These are phyloP conservation scores for Thera britannica DNA, from an alignment of 2,888 invertebrate genomes.

Conservation along the genomic window DNA sequence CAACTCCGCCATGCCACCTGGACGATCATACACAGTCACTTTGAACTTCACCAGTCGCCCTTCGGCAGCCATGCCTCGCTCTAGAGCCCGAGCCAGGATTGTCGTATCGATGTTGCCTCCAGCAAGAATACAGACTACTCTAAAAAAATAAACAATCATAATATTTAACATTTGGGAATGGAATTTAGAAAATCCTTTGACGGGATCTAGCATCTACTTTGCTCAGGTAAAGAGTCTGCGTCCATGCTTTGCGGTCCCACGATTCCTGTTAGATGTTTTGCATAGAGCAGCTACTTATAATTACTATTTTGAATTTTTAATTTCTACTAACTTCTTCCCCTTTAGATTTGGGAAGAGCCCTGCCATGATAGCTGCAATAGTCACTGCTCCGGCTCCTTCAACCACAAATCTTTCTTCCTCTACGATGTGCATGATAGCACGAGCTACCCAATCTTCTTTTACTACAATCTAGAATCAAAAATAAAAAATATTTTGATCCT, in stretches of 20 bases:
- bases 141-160: conserved; percentile 54
- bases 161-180: background rate
- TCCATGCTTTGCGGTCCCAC: too few relatives aligned
- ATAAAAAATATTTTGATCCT: too few relatives aligned
- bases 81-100: conserved; percentile 93
- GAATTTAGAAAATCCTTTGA: too few relatives aligned
- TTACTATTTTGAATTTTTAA: too few relatives aligned
- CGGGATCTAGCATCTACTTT: too few relatives aligned
- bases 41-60: conserved; percentile 87
- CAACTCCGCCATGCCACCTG: conserved; percentile 94
- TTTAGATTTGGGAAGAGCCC: conserved; percentile 91
- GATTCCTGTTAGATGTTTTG: too few relatives aligned
- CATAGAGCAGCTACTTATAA: too few relatives aligned
- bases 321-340: conserved; percentile 89
- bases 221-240: too few relatives aligned
- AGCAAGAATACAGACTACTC: conserved; percentile 92
- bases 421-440: conserved; percentile 90
- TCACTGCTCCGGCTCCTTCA: conserved; percentile 94
- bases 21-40: conserved; percentile 90
- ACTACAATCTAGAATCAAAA: conserved; percentile 86
- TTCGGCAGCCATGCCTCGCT: conserved; percentile 95
- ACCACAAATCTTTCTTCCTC: conserved; percentile 94
- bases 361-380: conserved; percentile 91
- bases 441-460: conserved; percentile 93
- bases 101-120: conserved; percentile 97